Base-by-base conservation (phyloP, 1,140 invertebrate genomes). In the Daktulosphaira vitifoliae region DNA sequence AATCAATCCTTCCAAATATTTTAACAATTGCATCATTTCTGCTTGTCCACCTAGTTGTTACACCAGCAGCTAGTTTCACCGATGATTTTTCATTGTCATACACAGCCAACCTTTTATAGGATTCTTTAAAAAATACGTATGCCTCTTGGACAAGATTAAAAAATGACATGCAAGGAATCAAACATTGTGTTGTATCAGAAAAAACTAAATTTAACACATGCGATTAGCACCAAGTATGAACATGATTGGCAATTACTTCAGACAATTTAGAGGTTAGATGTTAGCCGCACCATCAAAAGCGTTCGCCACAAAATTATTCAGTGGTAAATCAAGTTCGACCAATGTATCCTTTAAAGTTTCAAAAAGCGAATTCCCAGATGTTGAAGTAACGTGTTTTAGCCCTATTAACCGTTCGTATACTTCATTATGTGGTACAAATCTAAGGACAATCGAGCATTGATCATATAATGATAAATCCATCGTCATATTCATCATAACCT, bases 1-100 rank as follows among this genome's bases (percentile, higher is more conserved):
- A 51, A 20, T 51, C 22, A 29, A 51, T 25, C 16, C 49, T 8
- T 15, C 49, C 49, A 51, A 51, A 23, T n/a, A 51, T 51, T 51
- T 51, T 51, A 20, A 51, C 49, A 6, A 29, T 51, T n/a, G 49
- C 49, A 29, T 51, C 49, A 29, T 51, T 51, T 26, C 22, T 51
- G 22, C 49, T 51, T 29, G 7, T 51, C 22, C 49, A 20, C 20
- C 49, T n/a, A 22, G 49, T 51, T 51, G 26, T 22, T 25, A n/a
- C 49, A n/a, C 15, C 13, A 25, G 15, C 23, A 20, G 49, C 22
- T 51, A 51, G 22, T 3, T 22, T 23, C 6, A 26, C 4, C 18
- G 22, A 25, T 11, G 49, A 22, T 15, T 51, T 51, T 23, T 51
- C 22, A 20, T 23, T 25, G 15, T 25, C 26, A n/a, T 51, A 51